A percentile compares a stretch with the other conserved stretches of the same genome.
Evolutionary conservation across 2,797 vertebrate genomes (phyloP).

Genomic region (Orientallactaga sibirica): DNA sequence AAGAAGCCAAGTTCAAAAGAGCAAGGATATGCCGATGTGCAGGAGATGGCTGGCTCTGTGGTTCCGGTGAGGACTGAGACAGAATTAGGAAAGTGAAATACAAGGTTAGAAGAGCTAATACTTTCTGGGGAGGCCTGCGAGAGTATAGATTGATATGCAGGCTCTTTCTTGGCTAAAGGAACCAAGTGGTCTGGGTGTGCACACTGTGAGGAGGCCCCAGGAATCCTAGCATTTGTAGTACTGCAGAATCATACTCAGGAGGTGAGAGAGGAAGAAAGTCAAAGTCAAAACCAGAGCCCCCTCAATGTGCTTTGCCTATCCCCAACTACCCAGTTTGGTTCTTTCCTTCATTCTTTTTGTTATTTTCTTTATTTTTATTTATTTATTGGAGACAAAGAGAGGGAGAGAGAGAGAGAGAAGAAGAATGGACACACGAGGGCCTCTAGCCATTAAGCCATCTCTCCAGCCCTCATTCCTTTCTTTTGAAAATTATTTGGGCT

Average conservation of each 20-base stretch:
- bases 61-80: background rate
- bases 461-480: no score
- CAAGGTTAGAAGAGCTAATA: background rate
- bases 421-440: no score
- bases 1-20: constrained; percentile 38
- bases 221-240: constrained; percentile 66
- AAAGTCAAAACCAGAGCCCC: background rate
- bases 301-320: background rate
- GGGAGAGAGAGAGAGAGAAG: no score
- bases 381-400: no score
- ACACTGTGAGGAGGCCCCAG: background rate
- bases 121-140: background rate
- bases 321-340: background rate
- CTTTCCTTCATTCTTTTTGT: background rate
- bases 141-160: constrained; percentile 51
- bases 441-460: no score
- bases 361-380: no score
- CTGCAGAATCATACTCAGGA: constrained; percentile 12
- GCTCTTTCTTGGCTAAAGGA: constrained; percentile 69
- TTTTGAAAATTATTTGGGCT: no score
- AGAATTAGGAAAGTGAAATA: constrained; percentile 1
- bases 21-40: background rate
- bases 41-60: background rate
- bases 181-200: background rate
- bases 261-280: background rate